Percentiles rank a stretch among this genome's conserved stretches.
Conservation (phyloP, 2,888 invertebrate species). For the Diplolepis rosae region DNA sequence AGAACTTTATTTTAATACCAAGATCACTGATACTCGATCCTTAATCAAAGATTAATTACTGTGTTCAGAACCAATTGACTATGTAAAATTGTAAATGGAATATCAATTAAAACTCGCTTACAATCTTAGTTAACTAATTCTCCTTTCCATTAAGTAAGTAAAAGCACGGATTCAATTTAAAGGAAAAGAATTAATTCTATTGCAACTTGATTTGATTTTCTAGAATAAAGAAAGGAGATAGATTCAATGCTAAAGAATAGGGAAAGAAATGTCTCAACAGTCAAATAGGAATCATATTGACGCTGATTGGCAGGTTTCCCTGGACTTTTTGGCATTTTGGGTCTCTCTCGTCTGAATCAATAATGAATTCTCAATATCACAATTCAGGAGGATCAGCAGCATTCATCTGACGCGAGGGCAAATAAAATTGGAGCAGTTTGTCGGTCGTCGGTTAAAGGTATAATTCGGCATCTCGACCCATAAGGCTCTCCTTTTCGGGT, state of each 20-base stretch:
- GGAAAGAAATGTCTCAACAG: background rate
- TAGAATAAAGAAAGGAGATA: too few species aligned
- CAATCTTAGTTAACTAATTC: background rate
- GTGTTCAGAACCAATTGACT: constrained; percentile 1
- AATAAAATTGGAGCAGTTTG: constrained; percentile 60
- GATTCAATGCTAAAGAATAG: too few species aligned
- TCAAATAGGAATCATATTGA: background rate
- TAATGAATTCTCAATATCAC: background rate
- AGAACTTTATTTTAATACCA: constrained; percentile 12
- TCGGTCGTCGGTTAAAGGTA: constrained; percentile 44
- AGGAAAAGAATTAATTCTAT: background rate
- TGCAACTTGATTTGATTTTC: too few species aligned
- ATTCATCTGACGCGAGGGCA: constrained; percentile 29
- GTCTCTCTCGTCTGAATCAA: background rate
- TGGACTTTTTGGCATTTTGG: background rate
- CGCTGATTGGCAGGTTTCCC: background rate
- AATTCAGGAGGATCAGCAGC: background rate
- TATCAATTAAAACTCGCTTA: background rate
- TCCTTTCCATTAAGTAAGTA: background rate
- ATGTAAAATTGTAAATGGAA: background rate
- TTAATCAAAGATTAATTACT: constrained; percentile 23
- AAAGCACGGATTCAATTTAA: too few species aligned
- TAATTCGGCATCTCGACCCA: constrained; percentile 33
- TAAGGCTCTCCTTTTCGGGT: constrained; percentile 34
- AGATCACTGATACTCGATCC: background rate